These are phyloP conservation scores for Cephus sareptanus DNA, from an alignment of 2,888 invertebrate genomes.

Conservation along the genomic window DNA sequence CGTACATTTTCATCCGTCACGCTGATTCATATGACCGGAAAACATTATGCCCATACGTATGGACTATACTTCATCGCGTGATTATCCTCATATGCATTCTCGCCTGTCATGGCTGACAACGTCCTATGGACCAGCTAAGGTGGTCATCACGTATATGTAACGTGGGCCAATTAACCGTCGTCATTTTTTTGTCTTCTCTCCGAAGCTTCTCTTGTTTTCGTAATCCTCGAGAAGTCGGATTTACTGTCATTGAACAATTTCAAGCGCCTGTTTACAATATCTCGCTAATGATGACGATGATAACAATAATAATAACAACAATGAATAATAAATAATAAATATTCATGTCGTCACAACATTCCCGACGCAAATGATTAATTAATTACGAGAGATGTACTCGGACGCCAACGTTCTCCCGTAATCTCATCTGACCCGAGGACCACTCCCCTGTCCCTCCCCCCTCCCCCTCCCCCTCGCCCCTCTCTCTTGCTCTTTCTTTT, in stretches of 20 bases:
- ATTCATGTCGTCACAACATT: background rate
- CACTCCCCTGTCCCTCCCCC: too few species aligned
- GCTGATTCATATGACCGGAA: background rate
- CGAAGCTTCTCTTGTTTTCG: background rate
- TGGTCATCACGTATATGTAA: background rate
- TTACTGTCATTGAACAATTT: too few species aligned
- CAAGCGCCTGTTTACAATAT: too few species aligned
- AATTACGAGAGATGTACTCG: background rate
- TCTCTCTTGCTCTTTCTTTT: background rate
- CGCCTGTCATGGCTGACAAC: too few species aligned
- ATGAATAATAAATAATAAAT: background rate
- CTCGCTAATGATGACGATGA: too few species aligned
- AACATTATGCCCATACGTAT: background rate
- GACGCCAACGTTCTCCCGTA: background rate
- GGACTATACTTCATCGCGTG: too few species aligned
- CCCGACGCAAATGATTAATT: background rate
- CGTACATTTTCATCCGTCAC: background rate
- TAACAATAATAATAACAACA: too few species aligned
- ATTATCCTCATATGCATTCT: too few species aligned
- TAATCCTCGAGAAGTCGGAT: background rate
- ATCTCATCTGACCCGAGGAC: too few species aligned
- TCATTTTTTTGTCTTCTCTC: background rate
- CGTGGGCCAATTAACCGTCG: background rate
- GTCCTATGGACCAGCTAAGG: too few species aligned
- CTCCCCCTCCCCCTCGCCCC: rapidly evolving